Conservation (phyloP, 2,797 vertebrate species). For the Phaenicophaeus curvirostris region DNA sequence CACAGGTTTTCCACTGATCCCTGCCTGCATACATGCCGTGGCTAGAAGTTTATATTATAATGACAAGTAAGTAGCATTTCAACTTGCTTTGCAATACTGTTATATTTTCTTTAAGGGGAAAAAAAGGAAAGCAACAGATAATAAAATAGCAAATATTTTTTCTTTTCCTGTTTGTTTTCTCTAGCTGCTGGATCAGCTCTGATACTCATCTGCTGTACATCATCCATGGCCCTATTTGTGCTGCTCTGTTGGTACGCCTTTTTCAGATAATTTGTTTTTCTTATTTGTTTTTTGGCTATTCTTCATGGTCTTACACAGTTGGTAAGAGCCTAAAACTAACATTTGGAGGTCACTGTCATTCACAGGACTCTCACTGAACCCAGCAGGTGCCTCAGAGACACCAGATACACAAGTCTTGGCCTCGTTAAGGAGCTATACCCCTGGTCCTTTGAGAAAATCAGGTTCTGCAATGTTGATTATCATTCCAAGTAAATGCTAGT, state of each 20-base stretch:
- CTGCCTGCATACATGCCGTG: slow-evolving; percentile 89
- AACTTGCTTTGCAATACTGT: not conserved
- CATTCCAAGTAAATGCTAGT: not conserved
- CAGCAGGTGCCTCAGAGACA: not conserved
- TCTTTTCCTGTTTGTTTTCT: slow-evolving; percentile 7
- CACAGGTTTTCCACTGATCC: slow-evolving; percentile 93
- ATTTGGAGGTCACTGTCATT: not conserved
- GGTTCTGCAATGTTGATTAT: not conserved
- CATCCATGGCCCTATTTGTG: slow-evolving; percentile 97
- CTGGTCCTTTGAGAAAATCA: not conserved
- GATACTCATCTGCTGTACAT: slow-evolving; percentile 96
- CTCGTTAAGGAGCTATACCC: not conserved
- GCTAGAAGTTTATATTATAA: slow-evolving; percentile 94
- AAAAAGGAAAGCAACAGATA: not conserved
- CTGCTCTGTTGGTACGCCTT: slow-evolving; percentile 89
- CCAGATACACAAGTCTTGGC: not conserved
- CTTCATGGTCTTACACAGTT: not conserved
- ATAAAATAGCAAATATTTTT: not conserved
- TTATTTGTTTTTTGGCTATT: not conserved
- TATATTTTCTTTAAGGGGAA: not conserved
- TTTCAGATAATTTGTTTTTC: not conserved
- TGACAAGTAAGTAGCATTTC: slow-evolving; percentile 87
- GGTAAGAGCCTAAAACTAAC: not conserved
- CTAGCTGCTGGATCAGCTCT: slow-evolving; percentile 97
- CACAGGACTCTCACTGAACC: not conserved